These are phyloP conservation scores for Muscicapa striata DNA, from an alignment of 2,797 vertebrate genomes.

Conservation along the genomic window DNA sequence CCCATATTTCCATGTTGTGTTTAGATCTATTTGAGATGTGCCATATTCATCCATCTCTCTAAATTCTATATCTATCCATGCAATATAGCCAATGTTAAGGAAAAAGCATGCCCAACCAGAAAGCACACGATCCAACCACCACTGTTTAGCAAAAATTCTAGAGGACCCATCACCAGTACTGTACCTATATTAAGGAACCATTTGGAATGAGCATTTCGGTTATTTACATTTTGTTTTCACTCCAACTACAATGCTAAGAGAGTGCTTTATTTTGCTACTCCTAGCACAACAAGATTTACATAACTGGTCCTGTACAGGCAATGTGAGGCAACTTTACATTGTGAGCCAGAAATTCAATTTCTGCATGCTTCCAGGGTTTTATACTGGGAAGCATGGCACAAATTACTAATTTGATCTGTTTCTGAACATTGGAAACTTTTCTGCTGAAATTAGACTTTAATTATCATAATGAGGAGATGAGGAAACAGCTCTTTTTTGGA, in stretches of 20 bases:
- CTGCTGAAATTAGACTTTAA: neutral
- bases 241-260: neutral
- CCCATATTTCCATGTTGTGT: neutral
- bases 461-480: neutral
- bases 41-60: conserved; percentile 3
- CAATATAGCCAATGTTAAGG: conserved; percentile 58
- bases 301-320: neutral
- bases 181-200: conserved; percentile 69
- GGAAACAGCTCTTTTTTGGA: neutral
- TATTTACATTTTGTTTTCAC: neutral
- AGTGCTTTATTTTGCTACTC: neutral
- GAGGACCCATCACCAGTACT: conserved; percentile 73
- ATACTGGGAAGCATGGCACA: neutral
- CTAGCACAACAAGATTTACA: neutral
- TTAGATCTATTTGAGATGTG: conserved; percentile 75
- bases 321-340: too few relatives aligned
- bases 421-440: neutral
- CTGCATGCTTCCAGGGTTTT: neutral
- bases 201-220: conserved; percentile 78
- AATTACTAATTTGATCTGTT: neutral
- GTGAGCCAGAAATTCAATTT: neutral
- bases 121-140: conserved; percentile 70
- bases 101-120: conserved; percentile 75
- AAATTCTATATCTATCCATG: conserved; percentile 71
- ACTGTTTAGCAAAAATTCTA: conserved; percentile 56